Percentiles rank a stretch among this genome's conserved stretches.
phyloP scores from a whole-genome alignment of 2,888 invertebrate species.

The Meteorus colon region DNA sequence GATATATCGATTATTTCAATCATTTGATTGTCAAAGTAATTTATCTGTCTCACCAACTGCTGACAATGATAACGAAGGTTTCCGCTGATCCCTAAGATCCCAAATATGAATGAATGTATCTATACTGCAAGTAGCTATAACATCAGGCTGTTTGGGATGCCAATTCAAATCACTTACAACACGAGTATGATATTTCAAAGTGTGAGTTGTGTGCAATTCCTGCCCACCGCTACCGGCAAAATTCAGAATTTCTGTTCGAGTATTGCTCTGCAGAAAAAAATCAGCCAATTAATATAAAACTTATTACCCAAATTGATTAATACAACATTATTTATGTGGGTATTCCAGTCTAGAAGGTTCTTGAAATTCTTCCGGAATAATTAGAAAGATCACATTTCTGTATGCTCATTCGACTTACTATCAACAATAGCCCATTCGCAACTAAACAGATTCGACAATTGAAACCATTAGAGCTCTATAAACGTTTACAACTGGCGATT shows the following conservation, averaged over 20 bases:
- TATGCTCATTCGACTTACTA: too few relatives aligned
- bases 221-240: constrained; percentile 78
- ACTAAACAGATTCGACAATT: too few relatives aligned
- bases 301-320: too few relatives aligned
- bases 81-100: constrained; percentile 91
- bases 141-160: constrained; percentile 85
- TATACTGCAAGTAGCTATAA: constrained; percentile 91
- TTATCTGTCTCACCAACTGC: constrained; percentile 83
- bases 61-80: constrained; percentile 88
- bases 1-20: not conserved
- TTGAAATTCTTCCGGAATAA: too few relatives aligned
- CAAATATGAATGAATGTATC: constrained; percentile 95
- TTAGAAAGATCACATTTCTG: too few relatives aligned
- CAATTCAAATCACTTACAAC: constrained; percentile 94
- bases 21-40: not conserved
- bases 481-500: too few relatives aligned
- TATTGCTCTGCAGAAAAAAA: constrained; percentile 81
- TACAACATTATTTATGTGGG: too few relatives aligned
- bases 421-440: too few relatives aligned
- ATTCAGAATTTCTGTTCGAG: constrained; percentile 88
- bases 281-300: not conserved
- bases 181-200: constrained; percentile 87
- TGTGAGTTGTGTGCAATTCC: constrained; percentile 83
- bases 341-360: too few relatives aligned
- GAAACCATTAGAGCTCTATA: too few relatives aligned